Conservation (phyloP, 1,140 invertebrate genomes). For the Pachypsylla venusta region DNA sequence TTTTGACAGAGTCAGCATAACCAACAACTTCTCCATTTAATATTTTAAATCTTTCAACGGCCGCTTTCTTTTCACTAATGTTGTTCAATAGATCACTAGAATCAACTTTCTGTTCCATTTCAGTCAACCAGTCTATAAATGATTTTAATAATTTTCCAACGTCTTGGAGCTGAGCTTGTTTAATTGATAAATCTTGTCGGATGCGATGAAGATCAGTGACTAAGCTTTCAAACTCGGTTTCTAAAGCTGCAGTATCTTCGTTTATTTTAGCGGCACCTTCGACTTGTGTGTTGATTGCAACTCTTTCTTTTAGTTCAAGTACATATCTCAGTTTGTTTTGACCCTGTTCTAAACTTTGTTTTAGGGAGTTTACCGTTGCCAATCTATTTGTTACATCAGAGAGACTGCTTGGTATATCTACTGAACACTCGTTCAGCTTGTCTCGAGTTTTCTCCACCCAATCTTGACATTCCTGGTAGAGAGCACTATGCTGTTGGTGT, state of each 20-base stretch:
- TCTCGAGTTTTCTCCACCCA: conserved; percentile 77
- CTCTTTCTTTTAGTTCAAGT: conserved; percentile 78
- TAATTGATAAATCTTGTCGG: conserved; percentile 50
- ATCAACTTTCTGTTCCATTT: conserved; percentile 65
- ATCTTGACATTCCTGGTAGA: conserved; percentile 80
- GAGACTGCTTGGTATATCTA: conserved; percentile 55
- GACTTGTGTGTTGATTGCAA: conserved; percentile 81
- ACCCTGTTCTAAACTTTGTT: conserved; percentile 74
- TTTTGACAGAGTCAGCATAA: conserved; percentile 45
- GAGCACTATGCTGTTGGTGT: conserved; percentile 73
- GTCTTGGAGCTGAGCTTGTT: conserved; percentile 64
- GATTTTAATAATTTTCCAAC: conserved; percentile 63
- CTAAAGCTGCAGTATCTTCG: conserved; percentile 74
- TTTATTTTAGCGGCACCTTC: conserved; percentile 70
- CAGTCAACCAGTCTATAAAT: conserved; percentile 68
- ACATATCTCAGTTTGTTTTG: conserved; percentile 80
- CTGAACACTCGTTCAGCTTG: conserved; percentile 53
- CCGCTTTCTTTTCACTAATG: conserved; percentile 74
- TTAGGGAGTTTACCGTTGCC: conserved; percentile 63
- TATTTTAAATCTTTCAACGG: conserved; percentile 64
- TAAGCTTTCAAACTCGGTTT: conserved; percentile 73
- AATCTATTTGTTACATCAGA: conserved; percentile 69
- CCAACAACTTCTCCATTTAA: conserved; percentile 59
- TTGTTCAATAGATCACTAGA: conserved; percentile 56
- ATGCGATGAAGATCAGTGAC: conserved; percentile 48